Evolutionary conservation across 2,797 vertebrate genomes (phyloP), one percentile per base, ranked within the genome.

Genomic region (Sebastes itinus): DNA sequence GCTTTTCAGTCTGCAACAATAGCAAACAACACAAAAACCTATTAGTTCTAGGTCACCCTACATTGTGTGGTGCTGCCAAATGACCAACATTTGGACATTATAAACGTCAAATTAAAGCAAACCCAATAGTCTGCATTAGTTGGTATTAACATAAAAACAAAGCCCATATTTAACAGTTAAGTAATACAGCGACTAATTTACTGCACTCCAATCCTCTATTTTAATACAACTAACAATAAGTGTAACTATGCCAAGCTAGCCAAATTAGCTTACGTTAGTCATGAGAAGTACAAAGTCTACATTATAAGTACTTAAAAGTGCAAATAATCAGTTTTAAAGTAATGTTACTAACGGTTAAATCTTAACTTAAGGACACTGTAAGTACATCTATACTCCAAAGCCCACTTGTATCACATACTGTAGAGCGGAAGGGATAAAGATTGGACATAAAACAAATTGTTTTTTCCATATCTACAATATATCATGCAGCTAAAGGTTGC

Each of bases 1-100:
- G 96, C 93, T 97, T 99, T 95, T 99, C 99, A 60, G 92, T 97
- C 99, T 99, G 97, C 93, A 97, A 97, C 89, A 95, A 97, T 94
- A 94, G 88, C 87, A 96, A 96, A 96, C 92, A 96, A 95, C 86
- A 96, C 93, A 91, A 90, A 87, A 88, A 90, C 91, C 92, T 85
- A 78, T 94, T 92, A 94, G 92, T 94, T 91, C 79, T 91, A 74
- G 66, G 67, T 91, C 81, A 84, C 75, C 78, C 87, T 82, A 65
- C 60, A 84, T 77, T 75, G 73, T 60, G 66, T 42, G 49, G 42
- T 67, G 74, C 75, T 82, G 81, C 77, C 87, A 86, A 88, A 83
- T 77, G 64, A 87, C 82, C 85, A 89, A 81, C 81, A 90, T 80
- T 86, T 86, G 87, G 87, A 86, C 65, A 20, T 74, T 83, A 77